These are phyloP conservation scores for Sycobia sp. DNA, from an alignment of 1,140 invertebrate species.

Conservation along the genomic window DNA sequence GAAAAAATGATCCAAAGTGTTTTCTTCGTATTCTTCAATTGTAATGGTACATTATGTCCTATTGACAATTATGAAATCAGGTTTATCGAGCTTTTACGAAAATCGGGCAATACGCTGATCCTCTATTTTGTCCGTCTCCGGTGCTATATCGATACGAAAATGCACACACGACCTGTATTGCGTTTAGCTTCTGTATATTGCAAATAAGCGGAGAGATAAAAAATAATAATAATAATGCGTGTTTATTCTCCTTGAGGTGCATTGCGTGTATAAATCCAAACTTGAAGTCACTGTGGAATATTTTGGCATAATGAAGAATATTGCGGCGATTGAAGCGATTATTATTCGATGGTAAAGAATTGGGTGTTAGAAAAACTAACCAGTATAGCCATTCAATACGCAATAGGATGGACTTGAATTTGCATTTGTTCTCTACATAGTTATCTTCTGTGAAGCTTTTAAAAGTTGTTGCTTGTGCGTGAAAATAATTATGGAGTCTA, in stretches of 20 bases:
- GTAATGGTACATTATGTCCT: background rate
- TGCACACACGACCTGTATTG: background rate
- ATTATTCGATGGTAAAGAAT: no score
- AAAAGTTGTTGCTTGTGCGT: constrained; percentile 32
- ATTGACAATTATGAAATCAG: background rate
- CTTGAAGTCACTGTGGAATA: no score
- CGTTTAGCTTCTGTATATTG: constrained; percentile 18
- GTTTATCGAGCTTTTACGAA: constrained; percentile 5
- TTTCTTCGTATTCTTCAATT: background rate
- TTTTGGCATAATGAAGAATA: no score
- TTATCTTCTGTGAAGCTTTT: constrained; percentile 29
- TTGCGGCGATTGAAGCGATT: no score
- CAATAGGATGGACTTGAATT: constrained; percentile 20
- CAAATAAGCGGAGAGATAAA: background rate
- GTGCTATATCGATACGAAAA: constrained; percentile 6
- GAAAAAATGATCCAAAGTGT: constrained; percentile 14
- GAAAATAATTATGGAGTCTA: constrained; percentile 23
- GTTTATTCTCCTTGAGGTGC: no score
- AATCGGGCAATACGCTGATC: constrained; percentile 15
- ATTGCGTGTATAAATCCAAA: no score
- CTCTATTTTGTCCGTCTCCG: constrained; percentile 33
- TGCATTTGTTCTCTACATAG: constrained; percentile 25
- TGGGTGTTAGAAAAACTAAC: no score
- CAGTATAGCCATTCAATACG: no score
- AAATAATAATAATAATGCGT: background rate